Percentiles rank a stretch among this genome's conserved stretches.
Evolutionary conservation across 2,113 vertebrate species (phyloP).

Genomic region (Nothoprocta perdicaria): DNA sequence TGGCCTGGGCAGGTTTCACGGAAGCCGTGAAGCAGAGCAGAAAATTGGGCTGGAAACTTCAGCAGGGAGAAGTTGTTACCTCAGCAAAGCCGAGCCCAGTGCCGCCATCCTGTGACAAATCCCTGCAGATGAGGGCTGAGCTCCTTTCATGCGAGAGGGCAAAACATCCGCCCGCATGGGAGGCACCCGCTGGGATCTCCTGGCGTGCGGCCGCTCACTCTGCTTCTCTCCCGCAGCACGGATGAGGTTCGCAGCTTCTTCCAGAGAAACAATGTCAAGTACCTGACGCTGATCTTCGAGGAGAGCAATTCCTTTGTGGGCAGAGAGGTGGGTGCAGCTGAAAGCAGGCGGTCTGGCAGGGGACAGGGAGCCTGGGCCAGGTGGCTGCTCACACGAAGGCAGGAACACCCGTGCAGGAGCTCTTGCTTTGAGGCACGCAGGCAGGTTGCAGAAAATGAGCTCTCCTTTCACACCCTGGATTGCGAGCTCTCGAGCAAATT

Average conservation of each 20-base stretch:
- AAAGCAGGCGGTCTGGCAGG: not conserved
- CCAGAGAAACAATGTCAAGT: conserved; percentile 78
- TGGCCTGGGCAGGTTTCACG: not conserved
- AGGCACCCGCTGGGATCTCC: not conserved
- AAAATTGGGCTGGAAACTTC: not conserved
- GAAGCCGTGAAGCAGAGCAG: not conserved
- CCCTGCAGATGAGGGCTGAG: fast-evolving
- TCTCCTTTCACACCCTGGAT: too few species aligned
- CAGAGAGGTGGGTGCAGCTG: conserved; percentile 85
- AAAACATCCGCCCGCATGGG: not conserved
- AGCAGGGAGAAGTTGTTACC: not conserved
- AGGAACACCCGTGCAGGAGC: too few species aligned
- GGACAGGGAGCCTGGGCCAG: too few species aligned
- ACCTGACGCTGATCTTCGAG: conserved; percentile 91
- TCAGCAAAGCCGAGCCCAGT: not conserved
- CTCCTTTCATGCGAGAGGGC: not conserved
- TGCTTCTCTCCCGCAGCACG: conserved; percentile 72
- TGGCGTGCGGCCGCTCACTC: not conserved
- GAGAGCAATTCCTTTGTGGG: conserved; percentile 83
- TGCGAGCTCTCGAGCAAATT: too few species aligned
- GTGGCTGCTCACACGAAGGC: not conserved
- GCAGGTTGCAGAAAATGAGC: not conserved
- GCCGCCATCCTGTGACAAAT: not conserved
- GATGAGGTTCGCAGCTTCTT: conserved; percentile 86
- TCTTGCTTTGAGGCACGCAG: not conserved